Evolutionary conservation across 2,113 vertebrate genomes (phyloP), one percentile per base, ranked within the genome.

Genomic region (Phrynosoma platyrhinos): DNA sequence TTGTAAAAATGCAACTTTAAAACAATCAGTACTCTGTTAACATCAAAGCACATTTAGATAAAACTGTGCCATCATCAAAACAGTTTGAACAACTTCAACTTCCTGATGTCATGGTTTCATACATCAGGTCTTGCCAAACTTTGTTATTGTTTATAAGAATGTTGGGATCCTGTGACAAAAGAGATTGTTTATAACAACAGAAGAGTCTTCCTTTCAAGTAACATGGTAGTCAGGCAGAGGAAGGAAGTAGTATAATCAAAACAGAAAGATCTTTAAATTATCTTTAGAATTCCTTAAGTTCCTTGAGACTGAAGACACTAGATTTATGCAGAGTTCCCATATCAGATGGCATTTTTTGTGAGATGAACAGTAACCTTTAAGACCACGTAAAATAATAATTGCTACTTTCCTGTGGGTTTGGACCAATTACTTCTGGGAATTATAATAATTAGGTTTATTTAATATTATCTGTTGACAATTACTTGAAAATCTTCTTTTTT

Each of bases 141-240:
- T 78, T 6, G 36, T 77, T 78, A 71, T 75, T 87, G 55, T 82
- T 87, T 82, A 32, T 64, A 18, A 76, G 32, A 76, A 42, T 20
- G 2, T 23, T n/a, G 36, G 30, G 79, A 77, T 52, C 79, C 71
- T 87, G 71, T n/a, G 71, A 87, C 66, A 71, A 82, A 87, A 82
- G 10, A 64, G 2, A n/a, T 82, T 52, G 30, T 64, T 82, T 82
- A 66, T 36, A 82, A 52, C 3, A 87, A 42, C 58, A 76, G 58
- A 72, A 2, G 2, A 40, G 0, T 58, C 69, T 81, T 32, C 52
- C 47, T 9, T 72, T 81, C 66, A 40, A 36, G n/a, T 40, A 58
- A 27, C 30, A 20, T 42, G 53, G 25, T 20, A 53, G 25, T 40
- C 16, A 5, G 21, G 36, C 25, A 40, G 40, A n/a, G 32, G 62